These are phyloP conservation scores for Avahi laniger DNA, from an alignment of 2,797 vertebrate genomes.

Conservation along the genomic window DNA sequence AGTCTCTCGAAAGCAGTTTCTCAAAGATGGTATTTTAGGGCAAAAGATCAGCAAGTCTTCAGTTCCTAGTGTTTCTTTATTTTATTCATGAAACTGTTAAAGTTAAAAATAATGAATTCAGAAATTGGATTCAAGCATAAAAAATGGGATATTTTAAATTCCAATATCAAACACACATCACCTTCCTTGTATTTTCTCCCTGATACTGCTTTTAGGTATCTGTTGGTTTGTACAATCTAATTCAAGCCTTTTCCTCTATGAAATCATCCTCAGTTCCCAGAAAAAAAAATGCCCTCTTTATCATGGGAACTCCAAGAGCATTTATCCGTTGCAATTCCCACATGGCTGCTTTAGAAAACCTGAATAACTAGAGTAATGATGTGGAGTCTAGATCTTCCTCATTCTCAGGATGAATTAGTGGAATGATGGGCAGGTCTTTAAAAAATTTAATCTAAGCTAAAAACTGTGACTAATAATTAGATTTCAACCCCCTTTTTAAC, in stretches of 20 bases:
- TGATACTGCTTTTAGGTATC: neutral
- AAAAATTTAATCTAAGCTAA: neutral
- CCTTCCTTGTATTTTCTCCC: neutral
- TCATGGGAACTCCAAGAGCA: neutral
- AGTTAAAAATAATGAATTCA: conserved; percentile 56
- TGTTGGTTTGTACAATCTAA: neutral
- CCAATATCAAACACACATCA: neutral
- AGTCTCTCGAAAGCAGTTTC: conserved; percentile 49
- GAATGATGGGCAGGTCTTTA: neutral
- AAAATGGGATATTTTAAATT: conserved; percentile 10
- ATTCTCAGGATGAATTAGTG: neutral
- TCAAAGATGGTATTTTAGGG: conserved; percentile 56
- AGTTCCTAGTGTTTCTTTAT: conserved; percentile 46
- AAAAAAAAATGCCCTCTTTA: neutral
- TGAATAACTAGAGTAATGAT: neutral
- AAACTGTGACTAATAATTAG: neutral
- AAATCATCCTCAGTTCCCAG: neutral
- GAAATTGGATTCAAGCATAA: conserved; percentile 41
- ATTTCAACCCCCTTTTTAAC: neutral
- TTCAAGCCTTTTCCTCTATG: neutral
- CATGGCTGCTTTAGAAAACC: neutral
- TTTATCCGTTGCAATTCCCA: neutral
- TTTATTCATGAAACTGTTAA: conserved; percentile 26
- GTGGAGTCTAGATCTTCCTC: neutral
- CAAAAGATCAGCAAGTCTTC: conserved; percentile 39